Conservation (phyloP, 2,113 vertebrate species). For the Smithornis capensis region DNA sequence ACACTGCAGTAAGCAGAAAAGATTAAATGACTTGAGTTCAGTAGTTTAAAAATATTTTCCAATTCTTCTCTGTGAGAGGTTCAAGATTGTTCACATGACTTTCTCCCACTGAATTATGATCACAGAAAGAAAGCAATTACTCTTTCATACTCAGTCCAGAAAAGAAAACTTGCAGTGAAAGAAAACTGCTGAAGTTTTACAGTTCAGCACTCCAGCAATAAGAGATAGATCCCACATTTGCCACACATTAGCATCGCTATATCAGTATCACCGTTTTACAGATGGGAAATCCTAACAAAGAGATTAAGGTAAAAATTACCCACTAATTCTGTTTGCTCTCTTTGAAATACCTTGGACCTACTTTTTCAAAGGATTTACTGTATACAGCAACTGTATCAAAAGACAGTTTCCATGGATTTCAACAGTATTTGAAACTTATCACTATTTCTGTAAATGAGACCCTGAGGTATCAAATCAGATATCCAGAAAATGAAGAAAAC, state of each 20-base stretch:
- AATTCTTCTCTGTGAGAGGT: not conserved
- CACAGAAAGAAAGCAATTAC: conserved; percentile 29
- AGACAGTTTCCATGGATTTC: conserved; percentile 1
- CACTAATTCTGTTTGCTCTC: not conserved
- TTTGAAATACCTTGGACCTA: not conserved
- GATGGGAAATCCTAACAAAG: not conserved
- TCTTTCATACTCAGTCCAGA: not conserved
- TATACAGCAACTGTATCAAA: not conserved
- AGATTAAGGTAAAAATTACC: not conserved
- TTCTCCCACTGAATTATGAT: conserved; percentile 9
- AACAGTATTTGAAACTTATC: not conserved
- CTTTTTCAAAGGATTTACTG: not conserved
- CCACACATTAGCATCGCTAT: not conserved
- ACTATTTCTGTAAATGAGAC: not conserved
- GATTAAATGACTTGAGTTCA: conserved; percentile 39
- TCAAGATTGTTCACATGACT: not conserved
- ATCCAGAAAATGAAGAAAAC: conserved; percentile 19
- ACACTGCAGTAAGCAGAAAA: not conserved
- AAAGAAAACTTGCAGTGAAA: conserved; percentile 10
- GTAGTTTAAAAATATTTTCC: conserved; percentile 59
- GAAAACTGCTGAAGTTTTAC: conserved; percentile 6
- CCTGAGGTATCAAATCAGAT: not conserved
- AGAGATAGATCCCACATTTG: not conserved
- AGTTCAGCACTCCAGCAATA: not conserved
- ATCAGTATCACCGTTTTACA: not conserved